Base-by-base conservation (phyloP, 1,140 invertebrate species). In the Drosophila arizonae region DNA sequence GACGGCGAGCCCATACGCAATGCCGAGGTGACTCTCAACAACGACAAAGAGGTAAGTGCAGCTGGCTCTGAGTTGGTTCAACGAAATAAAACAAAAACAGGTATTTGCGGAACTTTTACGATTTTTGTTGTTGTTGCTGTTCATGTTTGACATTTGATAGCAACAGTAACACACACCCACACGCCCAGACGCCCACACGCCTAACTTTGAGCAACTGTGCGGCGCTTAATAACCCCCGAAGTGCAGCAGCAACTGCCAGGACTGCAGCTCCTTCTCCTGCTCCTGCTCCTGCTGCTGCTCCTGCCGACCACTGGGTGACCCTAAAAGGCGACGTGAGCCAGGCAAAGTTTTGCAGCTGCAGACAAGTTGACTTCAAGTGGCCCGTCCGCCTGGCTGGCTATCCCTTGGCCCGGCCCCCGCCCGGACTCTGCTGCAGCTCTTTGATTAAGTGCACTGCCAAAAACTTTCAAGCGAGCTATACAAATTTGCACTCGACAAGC, bases 1-100 rank as follows among this genome's bases (percentile, higher is more conserved):
- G 95, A 94, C 60, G 94, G 94, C 52, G 93, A 94, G 71, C 92
- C 94, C 75, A 94, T 95, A 81, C 93, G 93, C n/a, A 92, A 91
- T 58, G 89, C 91, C 21, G 91, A 92, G 71, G 85, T 91, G n/a
- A 91, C 90, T n/a, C 73, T 91, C 10, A 81, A 91, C 67, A 92
- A 74, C 56, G 91, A 92, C 72, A 87, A 80, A 43, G 90, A 91
- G 88, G 90, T 91, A 76, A 90, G 71, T 77, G 24, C 8, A 1
- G n/a, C 21, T 24, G 21, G 21, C 21, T 24, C 21, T 24, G 21
- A 24, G 21, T 24, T 24, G 21, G 2, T 3, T 24, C 21, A 24
- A 24, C 28, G 5, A 76, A 79, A 50, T 69, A 24, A 36, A 66
- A 66, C 43, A 48, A 69, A 80, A 17, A 28, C 4, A 33, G 21